Evolutionary conservation across 2,797 vertebrate genomes (phyloP).

Genomic region (Sebastes paucispinis): DNA sequence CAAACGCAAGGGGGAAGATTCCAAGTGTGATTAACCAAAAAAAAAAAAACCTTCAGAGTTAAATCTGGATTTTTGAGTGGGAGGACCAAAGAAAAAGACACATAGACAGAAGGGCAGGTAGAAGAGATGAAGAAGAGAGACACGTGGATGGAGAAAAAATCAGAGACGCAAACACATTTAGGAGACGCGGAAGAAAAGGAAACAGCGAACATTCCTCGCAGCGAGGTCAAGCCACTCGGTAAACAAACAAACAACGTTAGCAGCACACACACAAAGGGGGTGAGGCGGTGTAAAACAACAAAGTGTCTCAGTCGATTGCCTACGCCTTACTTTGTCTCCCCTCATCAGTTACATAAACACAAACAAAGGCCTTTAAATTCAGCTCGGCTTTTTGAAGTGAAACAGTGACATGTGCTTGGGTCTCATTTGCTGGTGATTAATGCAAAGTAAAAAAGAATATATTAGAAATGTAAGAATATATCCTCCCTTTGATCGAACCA

Average conservation of each 20-base stretch:
- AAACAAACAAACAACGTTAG: slow-evolving; percentile 77
- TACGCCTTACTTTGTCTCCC: slow-evolving; percentile 79
- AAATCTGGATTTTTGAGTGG: slow-evolving; percentile 76
- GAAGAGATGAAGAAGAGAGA: slow-evolving; percentile 23
- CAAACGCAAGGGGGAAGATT: slow-evolving; percentile 64
- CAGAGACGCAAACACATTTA: slow-evolving; percentile 65
- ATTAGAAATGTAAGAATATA: slow-evolving; percentile 60
- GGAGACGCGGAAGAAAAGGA: slow-evolving; percentile 56
- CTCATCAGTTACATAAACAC: slow-evolving; percentile 78
- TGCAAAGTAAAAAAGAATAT: slow-evolving; percentile 69
- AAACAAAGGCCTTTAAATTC: slow-evolving; percentile 78
- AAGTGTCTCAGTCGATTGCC: slow-evolving; percentile 76
- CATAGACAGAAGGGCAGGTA: slow-evolving; percentile 59
- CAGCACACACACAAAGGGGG: slow-evolving; percentile 67
- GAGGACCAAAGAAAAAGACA: slow-evolving; percentile 71
- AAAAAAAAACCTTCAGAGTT: slow-evolving; percentile 54
- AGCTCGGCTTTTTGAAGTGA: slow-evolving; percentile 71
- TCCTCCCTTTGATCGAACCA: slow-evolving; percentile 71
- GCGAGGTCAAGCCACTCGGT: slow-evolving; percentile 73
- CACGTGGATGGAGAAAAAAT: slow-evolving; percentile 70
- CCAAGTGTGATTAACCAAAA: slow-evolving; percentile 72
- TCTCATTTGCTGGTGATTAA: slow-evolving; percentile 78
- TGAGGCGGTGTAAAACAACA: slow-evolving; percentile 76
- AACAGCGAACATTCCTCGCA: slow-evolving; percentile 69
- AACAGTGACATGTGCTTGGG: slow-evolving; percentile 76